Evolutionary conservation across 1,140 invertebrate genomes (phyloP), one percentile per base, ranked within the genome.

Genomic region (Elymnias hypermnestra): DNA sequence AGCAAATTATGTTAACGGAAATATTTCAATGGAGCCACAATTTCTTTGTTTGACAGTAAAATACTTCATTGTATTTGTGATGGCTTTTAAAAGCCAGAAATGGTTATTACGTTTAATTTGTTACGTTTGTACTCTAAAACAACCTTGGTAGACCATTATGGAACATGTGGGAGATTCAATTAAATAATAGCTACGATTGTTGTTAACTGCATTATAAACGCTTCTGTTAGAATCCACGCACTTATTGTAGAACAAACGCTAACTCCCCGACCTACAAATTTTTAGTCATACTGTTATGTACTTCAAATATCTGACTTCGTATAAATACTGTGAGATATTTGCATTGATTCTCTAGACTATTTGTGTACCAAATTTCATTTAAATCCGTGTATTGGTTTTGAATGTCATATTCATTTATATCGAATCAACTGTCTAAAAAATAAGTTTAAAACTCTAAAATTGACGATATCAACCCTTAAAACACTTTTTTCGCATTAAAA

Each of bases 11-110:
- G n/a, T n/a, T n/a, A n/a, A n/a, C n/a, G n/a, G n/a, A n/a, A n/a
- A n/a, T n/a, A n/a, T n/a, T n/a, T n/a, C n/a, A n/a, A 25, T 28
- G 19, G 19, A 21, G 6, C 19, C 3, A 6, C 3, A 48, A 42
- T 46, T 51, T 25, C 46, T 60, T 61, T 58, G 62, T 59, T 36
- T 61, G 47, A 50, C 52, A 29, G 61, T 73, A 64, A 71, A 72
- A 67, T 49, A 43, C 52, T 31, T 49, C 62, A 71, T 56, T 48
- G 57, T 54, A 55, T 55, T 55, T 47, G 41, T 60, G 43, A 56
- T 53, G 47, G 44, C 48, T 56, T 53, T 58, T 53, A 54, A 61
- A 50, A 43, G 39, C 37, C 55, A 53, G 54, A 61, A 55, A 58
- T 44, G 54, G 51, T 52, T 10, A 53, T 58, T 54, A 46, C n/a